Evolutionary conservation across 2,113 vertebrate species (phyloP).

Genomic region (Boulengerochromis microlepis): DNA sequence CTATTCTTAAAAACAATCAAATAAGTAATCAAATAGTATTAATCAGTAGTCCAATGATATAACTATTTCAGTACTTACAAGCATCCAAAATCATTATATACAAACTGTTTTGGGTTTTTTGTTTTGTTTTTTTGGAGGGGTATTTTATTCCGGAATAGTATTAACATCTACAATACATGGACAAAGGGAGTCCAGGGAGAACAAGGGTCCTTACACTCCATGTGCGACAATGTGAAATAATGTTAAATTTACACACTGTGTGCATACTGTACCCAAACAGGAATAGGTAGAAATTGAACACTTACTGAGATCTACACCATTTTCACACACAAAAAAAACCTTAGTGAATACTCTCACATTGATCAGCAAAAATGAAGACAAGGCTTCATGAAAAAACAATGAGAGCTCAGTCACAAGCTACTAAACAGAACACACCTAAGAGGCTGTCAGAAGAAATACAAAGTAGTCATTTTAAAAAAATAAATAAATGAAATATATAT

Average conservation of each 20-base stretch:
- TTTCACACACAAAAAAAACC: neutral
- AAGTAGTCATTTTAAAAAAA: neutral
- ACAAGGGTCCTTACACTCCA: neutral
- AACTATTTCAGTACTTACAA: neutral
- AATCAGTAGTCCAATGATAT: neutral
- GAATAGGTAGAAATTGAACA: neutral
- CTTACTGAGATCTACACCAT: neutral
- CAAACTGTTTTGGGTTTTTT: neutral
- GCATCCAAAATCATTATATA: neutral
- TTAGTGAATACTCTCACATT: neutral
- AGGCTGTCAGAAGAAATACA: neutral
- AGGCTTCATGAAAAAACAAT: neutral
- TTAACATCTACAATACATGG: neutral
- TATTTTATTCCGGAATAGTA: neutral
- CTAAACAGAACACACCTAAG: neutral
- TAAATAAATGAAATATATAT: neutral
- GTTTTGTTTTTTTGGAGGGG: neutral
- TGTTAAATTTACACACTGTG: neutral
- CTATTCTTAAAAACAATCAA: neutral
- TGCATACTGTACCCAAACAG: neutral
- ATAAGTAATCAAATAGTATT: neutral
- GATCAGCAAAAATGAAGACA: neutral
- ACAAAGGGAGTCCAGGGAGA: neutral
- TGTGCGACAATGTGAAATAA: neutral
- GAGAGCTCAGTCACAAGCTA: neutral